phyloP scores from a whole-genome alignment of 2,797 vertebrate genomes.

The Pipistrellus nathusii region DNA sequence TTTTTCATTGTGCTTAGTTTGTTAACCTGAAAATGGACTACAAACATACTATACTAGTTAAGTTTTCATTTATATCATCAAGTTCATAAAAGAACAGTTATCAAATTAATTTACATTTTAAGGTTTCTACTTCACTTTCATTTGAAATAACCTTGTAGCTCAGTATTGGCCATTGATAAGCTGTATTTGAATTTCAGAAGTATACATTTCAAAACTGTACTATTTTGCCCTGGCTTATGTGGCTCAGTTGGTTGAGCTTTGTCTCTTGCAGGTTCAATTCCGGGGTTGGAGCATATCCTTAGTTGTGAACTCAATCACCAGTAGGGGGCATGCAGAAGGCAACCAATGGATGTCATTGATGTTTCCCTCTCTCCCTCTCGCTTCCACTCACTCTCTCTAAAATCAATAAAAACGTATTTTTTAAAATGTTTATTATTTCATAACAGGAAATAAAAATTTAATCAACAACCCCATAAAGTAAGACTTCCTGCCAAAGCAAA shows the following conservation, averaged over 20 bases:
- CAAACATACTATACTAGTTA: conserved; percentile 21
- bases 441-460: conserved; percentile 22
- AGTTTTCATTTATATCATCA: conserved; percentile 1
- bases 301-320: too few relatives aligned
- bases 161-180: conserved; percentile 26
- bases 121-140: conserved; percentile 26
- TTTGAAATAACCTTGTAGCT: neutral
- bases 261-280: too few relatives aligned
- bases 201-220: conserved; percentile 6
- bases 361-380: too few relatives aligned
- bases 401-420: too few relatives aligned
- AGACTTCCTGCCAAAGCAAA: conserved; percentile 22
- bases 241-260: too few relatives aligned
- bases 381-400: too few relatives aligned
- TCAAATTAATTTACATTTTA: conserved; percentile 24
- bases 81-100: conserved; percentile 41
- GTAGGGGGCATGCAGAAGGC: too few relatives aligned
- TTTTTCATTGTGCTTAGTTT: conserved; percentile 30
- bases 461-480: neutral
- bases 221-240: neutral
- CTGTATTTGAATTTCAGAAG: neutral
- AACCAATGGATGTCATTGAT: too few relatives aligned
- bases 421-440: neutral
- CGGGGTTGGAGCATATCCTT: too few relatives aligned
- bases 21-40: conserved; percentile 20